These are phyloP conservation scores for Lepisosteus osseus DNA, from an alignment of 2,113 vertebrate species.

Conservation along the genomic window DNA sequence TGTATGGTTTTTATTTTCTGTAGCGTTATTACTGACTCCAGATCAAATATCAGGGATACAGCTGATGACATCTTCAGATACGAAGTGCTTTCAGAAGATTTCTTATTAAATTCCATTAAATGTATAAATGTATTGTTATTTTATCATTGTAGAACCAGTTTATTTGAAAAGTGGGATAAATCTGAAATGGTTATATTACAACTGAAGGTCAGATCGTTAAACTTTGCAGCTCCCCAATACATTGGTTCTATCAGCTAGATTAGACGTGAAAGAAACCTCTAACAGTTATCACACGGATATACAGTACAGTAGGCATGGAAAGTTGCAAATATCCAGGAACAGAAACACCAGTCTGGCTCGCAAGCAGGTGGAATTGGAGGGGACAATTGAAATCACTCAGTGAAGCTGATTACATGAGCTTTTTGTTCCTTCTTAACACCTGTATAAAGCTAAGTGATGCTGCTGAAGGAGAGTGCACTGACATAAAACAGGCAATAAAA, in stretches of 20 bases:
- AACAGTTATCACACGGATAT: slow-evolving; percentile 49
- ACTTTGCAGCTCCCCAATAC: slow-evolving; percentile 37
- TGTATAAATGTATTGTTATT: too few species aligned
- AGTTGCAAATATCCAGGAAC: slow-evolving; percentile 34
- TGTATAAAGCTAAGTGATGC: too few species aligned
- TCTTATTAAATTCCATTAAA: too few species aligned
- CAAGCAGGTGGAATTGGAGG: slow-evolving; percentile 27
- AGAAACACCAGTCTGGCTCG: slow-evolving; percentile 32
- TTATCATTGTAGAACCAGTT: too few species aligned
- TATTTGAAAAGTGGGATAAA: too few species aligned
- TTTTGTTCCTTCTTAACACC: too few species aligned
- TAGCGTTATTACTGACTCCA: neutral
- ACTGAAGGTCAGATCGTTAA: slow-evolving; percentile 34
- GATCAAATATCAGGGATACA: neutral
- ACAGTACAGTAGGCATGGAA: slow-evolving; percentile 8
- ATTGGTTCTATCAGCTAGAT: slow-evolving; percentile 34
- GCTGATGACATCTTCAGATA: neutral
- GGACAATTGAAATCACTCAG: neutral
- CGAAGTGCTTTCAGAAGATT: too few species aligned
- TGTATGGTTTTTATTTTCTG: too few species aligned
- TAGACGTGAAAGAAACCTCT: slow-evolving; percentile 10
- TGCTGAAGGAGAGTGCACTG: too few species aligned
- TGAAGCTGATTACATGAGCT: too few species aligned
- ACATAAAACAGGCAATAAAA: too few species aligned
- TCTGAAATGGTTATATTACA: neutral